Evolutionary conservation across 2,797 vertebrate genomes (phyloP).

Genomic region (Anguilla megastoma): DNA sequence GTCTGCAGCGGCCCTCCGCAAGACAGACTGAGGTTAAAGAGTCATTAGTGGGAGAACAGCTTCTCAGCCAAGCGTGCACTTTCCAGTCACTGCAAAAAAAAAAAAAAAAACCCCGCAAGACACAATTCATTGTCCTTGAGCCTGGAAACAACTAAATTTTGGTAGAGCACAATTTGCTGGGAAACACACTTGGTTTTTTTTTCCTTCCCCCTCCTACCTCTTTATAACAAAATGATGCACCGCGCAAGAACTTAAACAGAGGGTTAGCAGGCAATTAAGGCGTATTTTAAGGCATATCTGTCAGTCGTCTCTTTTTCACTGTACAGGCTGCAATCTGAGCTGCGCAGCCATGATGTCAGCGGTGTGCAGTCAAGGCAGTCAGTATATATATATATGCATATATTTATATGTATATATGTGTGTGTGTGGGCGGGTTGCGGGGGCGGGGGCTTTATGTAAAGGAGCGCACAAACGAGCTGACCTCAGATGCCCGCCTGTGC

Average conservation of each 20-base stretch:
- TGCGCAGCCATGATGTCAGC: not conserved
- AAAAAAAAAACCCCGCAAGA: constrained; percentile 3
- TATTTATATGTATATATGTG: too few species aligned
- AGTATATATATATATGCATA: too few species aligned
- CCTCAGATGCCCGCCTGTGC: constrained; percentile 1
- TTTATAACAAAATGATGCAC: not conserved
- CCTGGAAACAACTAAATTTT: constrained; percentile 11
- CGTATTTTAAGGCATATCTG: not conserved
- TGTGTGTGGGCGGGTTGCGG: not conserved
- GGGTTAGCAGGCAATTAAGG: not conserved
- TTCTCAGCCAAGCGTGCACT: not conserved
- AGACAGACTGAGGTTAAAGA: constrained; percentile 33
- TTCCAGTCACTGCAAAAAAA: not conserved
- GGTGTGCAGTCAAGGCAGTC: too few species aligned
- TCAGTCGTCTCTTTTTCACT: too few species aligned
- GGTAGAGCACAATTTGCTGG: not conserved
- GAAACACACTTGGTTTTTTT: not conserved
- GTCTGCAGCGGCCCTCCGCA: not conserved
- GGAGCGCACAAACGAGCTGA: constrained; percentile 12
- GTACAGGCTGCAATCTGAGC: not conserved
- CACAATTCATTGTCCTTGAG: constrained; percentile 25
- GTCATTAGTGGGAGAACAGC: not conserved
- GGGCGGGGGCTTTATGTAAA: constrained; percentile 20
- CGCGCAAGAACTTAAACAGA: not conserved
- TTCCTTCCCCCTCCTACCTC: not conserved